Evolutionary conservation across 2,797 vertebrate species (phyloP).

Genomic region (Mastacembelus armatus): DNA sequence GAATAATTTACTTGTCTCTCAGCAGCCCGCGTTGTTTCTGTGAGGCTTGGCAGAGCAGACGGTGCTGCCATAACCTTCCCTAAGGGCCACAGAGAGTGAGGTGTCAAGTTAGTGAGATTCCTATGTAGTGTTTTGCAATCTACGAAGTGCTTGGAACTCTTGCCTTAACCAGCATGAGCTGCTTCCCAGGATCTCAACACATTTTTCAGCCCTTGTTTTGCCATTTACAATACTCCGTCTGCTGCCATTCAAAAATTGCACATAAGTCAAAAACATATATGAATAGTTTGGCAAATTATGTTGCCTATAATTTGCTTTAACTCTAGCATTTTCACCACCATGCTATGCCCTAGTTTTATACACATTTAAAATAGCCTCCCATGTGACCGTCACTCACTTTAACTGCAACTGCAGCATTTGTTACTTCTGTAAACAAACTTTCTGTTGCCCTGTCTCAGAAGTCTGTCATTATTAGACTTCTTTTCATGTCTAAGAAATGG

Average conservation of each 20-base stretch:
- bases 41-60: conserved; percentile 58
- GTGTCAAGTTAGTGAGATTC: conserved; percentile 37
- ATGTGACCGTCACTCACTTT: neutral
- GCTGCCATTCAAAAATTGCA: too few relatives aligned
- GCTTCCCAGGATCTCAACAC: neutral
- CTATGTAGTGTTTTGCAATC: conserved; percentile 28
- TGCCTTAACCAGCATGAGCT: conserved; percentile 3
- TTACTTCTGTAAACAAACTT: neutral
- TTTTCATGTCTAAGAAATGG: neutral
- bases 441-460: neutral
- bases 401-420: neutral
- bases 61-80: conserved; percentile 55
- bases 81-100: conserved; percentile 39
- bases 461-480: too few relatives aligned
- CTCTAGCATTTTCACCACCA: neutral
- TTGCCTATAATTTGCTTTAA: too few relatives aligned
- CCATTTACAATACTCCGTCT: too few relatives aligned
- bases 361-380: neutral
- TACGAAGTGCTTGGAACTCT: conserved; percentile 28
- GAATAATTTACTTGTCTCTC: conserved; percentile 78
- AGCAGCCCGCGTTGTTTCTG: conserved; percentile 67
- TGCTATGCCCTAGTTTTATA: neutral
- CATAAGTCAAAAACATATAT: too few relatives aligned
- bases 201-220: conserved; percentile 5
- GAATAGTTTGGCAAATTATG: too few relatives aligned